Conservation (phyloP, 2,113 vertebrate species). For the Pardalotus punctatus region DNA sequence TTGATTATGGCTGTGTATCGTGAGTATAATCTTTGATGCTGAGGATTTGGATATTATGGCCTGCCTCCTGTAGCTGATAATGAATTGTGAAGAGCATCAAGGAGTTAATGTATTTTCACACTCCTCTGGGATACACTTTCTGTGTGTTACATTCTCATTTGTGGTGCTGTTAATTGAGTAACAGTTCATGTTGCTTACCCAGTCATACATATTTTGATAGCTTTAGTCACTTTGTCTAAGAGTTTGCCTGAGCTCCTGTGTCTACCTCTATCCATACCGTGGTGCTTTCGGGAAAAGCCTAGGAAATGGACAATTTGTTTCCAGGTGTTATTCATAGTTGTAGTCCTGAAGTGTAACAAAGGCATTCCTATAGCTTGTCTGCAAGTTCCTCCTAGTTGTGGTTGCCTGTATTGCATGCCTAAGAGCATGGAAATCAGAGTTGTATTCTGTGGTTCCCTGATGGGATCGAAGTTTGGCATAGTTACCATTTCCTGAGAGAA, state of each 20-base stretch:
- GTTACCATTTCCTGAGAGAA: background rate
- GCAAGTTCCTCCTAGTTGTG: background rate
- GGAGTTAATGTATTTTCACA: background rate
- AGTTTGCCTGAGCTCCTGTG: fast-evolving
- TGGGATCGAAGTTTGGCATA: background rate
- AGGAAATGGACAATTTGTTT: background rate
- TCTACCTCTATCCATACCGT: background rate
- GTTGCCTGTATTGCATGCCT: background rate
- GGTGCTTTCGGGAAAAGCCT: background rate
- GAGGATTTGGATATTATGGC: background rate
- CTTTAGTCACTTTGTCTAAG: background rate
- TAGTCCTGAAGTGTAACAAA: background rate
- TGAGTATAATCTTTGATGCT: background rate
- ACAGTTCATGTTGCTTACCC: background rate
- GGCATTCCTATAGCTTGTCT: background rate
- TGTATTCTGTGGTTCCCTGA: background rate
- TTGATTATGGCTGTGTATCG: background rate
- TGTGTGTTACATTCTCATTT: background rate
- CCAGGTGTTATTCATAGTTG: background rate
- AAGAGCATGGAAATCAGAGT: background rate
- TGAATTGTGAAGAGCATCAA: background rate
- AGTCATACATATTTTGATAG: background rate
- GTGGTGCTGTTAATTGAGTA: background rate
- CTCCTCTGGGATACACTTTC: background rate
- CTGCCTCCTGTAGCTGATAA: background rate